Conservation (phyloP, 1,140 invertebrate genomes). For the Papilio polytes region DNA sequence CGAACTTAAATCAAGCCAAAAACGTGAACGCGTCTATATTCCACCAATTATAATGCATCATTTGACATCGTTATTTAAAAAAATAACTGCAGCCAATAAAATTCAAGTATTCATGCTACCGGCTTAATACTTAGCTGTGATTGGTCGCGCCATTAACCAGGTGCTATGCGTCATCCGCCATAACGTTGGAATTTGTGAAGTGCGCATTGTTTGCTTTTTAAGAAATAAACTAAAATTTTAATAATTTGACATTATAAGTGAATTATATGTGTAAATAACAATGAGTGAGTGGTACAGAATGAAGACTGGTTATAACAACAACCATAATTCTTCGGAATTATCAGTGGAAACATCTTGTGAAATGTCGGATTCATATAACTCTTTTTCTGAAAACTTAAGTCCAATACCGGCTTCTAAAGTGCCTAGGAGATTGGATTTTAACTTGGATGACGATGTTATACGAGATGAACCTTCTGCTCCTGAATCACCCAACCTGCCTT, state of each 20-base stretch:
- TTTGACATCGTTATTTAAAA: conserved; percentile 66
- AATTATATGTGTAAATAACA: conserved; percentile 63
- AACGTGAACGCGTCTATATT: conserved; percentile 51
- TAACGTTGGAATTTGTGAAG: conserved; percentile 77
- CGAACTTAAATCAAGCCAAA: background rate
- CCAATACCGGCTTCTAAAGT: conserved; percentile 75
- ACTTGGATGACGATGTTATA: conserved; percentile 69
- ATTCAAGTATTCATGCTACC: conserved; percentile 69
- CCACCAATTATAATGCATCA: conserved; percentile 45
- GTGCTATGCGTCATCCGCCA: conserved; percentile 82
- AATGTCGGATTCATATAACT: conserved; percentile 76
- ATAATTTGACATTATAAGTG: conserved; percentile 58
- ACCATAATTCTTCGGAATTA: conserved; percentile 74
- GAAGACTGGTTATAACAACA: conserved; percentile 67
- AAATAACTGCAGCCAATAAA: conserved; percentile 66
- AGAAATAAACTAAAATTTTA: conserved; percentile 51
- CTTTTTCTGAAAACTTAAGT: conserved; percentile 78
- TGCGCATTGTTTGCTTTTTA: conserved; percentile 64
- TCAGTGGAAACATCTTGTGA: conserved; percentile 76
- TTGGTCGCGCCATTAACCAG: conserved; percentile 72
- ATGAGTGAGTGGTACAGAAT: conserved; percentile 79
- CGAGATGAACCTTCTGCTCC: conserved; percentile 63
- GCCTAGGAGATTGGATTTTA: conserved; percentile 79
- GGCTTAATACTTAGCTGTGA: conserved; percentile 67
- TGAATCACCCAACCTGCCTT: conserved; percentile 86